Evolutionary conservation across 2,888 invertebrate genomes (phyloP).

Genomic region (Adineta ricciae): DNA sequence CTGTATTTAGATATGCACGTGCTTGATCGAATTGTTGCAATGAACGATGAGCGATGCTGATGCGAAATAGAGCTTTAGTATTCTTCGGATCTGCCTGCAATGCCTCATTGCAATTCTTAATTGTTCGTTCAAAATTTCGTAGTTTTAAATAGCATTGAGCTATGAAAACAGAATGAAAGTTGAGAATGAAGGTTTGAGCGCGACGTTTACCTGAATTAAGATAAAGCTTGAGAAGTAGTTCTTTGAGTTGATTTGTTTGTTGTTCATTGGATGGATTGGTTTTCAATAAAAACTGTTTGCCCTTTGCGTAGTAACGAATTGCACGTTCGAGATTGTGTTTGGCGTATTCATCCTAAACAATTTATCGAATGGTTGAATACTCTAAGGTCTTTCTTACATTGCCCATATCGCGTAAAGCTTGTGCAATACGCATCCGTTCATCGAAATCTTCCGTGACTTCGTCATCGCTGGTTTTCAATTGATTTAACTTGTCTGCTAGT

Average conservation of each 20-base stretch:
- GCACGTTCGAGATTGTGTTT: constrained; percentile 13
- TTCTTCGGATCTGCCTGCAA: background rate
- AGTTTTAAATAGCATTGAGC: constrained; percentile 20
- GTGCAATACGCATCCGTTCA: background rate
- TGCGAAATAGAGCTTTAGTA: background rate
- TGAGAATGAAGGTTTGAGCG: background rate
- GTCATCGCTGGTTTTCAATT: background rate
- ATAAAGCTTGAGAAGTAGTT: background rate
- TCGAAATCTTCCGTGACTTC: background rate
- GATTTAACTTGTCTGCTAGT: background rate
- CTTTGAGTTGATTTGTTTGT: background rate
- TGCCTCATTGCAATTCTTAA: constrained; percentile 6
- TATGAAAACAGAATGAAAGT: background rate
- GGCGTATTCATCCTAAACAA: background rate
- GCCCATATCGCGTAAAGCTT: constrained; percentile 1
- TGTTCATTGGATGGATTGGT: background rate
- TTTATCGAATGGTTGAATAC: too few relatives aligned
- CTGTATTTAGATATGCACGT: background rate
- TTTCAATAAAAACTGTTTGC: constrained; percentile 13
- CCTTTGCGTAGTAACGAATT: background rate
- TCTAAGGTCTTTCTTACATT: background rate
- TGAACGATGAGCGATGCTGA: constrained; percentile 8
- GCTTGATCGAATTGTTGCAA: constrained; percentile 20
- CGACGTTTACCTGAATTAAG: background rate
- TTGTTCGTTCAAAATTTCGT: background rate